Conservation (phyloP, 1,140 invertebrate species). For the Adoxophyes honmai region DNA sequence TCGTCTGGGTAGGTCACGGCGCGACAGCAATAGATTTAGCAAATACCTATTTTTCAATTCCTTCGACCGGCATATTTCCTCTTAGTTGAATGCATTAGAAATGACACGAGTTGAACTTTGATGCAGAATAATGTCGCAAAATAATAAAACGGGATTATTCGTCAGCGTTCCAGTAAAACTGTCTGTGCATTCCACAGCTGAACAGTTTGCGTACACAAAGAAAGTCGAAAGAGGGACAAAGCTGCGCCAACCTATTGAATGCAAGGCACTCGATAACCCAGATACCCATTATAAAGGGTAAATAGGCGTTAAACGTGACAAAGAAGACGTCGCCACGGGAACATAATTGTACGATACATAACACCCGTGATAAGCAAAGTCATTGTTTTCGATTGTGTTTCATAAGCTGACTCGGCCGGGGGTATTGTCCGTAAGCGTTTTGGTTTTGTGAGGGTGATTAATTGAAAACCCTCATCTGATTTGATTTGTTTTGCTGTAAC, state of each 20-base stretch:
- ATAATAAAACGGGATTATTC: neutral
- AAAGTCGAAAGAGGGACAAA: conserved; percentile 31
- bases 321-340: conserved; percentile 20
- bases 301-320: conserved; percentile 30
- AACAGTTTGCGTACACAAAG: conserved; percentile 24
- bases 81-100: too few relatives aligned
- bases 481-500: conserved; percentile 1
- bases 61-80: too few relatives aligned
- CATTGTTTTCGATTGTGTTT: conserved; percentile 11
- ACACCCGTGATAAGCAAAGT: conserved; percentile 1
- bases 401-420: conserved; percentile 4
- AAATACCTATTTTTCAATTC: too few relatives aligned
- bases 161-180: conserved; percentile 17
- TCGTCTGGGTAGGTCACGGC: too few relatives aligned
- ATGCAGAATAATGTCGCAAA: too few relatives aligned
- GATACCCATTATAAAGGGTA: conserved; percentile 29
- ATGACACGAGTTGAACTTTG: too few relatives aligned
- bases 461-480: conserved; percentile 13
- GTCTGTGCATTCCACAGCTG: conserved; percentile 24
- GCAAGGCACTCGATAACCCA: conserved; percentile 38
- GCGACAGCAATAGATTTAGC: too few relatives aligned
- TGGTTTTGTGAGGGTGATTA: conserved; percentile 6
- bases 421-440: conserved; percentile 8
- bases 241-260: conserved; percentile 34
- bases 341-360: conserved; percentile 13